Evolutionary conservation across 2,888 invertebrate species (phyloP).

Genomic region (Meandrusa payeni): DNA sequence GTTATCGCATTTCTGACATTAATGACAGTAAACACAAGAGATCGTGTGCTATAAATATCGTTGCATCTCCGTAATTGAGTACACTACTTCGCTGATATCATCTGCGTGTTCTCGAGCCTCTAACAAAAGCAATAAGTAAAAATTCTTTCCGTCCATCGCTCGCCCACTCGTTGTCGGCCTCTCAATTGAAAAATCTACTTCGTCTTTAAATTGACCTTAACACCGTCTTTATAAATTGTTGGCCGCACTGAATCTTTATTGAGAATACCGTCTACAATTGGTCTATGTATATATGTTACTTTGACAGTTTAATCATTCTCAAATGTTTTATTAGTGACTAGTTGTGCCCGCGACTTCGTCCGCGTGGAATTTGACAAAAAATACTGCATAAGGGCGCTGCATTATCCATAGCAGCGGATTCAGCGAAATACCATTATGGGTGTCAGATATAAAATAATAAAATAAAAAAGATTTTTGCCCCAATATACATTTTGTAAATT

Average conservation of each 20-base stretch:
- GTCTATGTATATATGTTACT: neutral
- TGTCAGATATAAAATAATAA: too few relatives aligned
- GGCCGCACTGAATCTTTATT: constrained; percentile 22
- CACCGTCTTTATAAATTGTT: constrained; percentile 40
- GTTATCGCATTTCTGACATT: constrained; percentile 3
- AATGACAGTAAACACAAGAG: neutral
- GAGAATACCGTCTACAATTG: neutral
- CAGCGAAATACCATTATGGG: too few relatives aligned
- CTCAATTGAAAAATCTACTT: constrained; percentile 67
- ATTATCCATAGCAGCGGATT: too few relatives aligned
- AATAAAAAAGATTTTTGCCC: too few relatives aligned
- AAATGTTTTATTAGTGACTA: too few relatives aligned
- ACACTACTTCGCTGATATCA: constrained; percentile 47
- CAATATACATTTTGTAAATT: too few relatives aligned
- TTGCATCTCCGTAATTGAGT: constrained; percentile 30
- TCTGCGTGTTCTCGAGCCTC: constrained; percentile 33
- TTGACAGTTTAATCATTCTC: too few relatives aligned
- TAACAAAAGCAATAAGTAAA: constrained; percentile 57
- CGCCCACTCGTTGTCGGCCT: constrained; percentile 57
- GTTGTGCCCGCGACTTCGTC: too few relatives aligned
- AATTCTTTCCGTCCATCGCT: constrained; percentile 41
- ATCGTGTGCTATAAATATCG: constrained; percentile 26
- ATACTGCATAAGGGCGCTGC: too few relatives aligned
- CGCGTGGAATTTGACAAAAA: too few relatives aligned
- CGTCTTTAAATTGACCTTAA: constrained; percentile 62